Conservation (phyloP, 2,888 invertebrate genomes). For the Cheilosia scutellata region DNA sequence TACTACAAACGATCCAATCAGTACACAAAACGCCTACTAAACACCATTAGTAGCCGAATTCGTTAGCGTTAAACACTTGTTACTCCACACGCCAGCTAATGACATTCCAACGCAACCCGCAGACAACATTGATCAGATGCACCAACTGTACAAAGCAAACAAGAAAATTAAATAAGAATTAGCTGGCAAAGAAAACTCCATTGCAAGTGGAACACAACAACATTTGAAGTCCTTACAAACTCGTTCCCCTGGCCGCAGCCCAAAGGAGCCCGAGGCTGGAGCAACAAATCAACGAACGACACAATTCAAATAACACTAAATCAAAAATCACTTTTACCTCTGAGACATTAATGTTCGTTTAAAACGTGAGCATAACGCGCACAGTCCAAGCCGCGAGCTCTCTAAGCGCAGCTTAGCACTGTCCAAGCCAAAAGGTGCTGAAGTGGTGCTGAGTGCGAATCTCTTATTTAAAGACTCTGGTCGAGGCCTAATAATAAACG, state of each 20-base stretch:
- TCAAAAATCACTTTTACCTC: conserved; percentile 77
- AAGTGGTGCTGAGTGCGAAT: conserved; percentile 74
- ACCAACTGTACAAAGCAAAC: conserved; percentile 42
- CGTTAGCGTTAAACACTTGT: conserved; percentile 75
- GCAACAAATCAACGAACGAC: conserved; percentile 74
- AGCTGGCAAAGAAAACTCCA: conserved; percentile 56
- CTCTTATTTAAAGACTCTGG: conserved; percentile 70
- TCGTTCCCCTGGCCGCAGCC: conserved; percentile 41
- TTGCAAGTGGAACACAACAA: conserved; percentile 49
- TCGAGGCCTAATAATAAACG: conserved; percentile 62
- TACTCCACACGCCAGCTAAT: conserved; percentile 73
- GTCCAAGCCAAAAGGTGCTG: conserved; percentile 70
- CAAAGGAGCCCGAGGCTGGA: conserved; percentile 51
- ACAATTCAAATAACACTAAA: conserved; percentile 77
- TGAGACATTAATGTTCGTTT: conserved; percentile 76
- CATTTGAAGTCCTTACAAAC: conserved; percentile 49
- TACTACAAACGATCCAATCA: conserved; percentile 30
- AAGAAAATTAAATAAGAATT: conserved; percentile 65
- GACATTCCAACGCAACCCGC: conserved; percentile 68
- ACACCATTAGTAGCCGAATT: conserved; percentile 68
- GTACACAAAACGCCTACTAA: conserved; percentile 42
- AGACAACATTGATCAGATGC: conserved; percentile 57
- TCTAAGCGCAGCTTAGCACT: conserved; percentile 38
- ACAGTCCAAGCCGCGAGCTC: conserved; percentile 39
- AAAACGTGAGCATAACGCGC: conserved; percentile 75